These are phyloP conservation scores for Salvelinus namaycush DNA, from an alignment of 2,113 vertebrate species.

Conservation along the genomic window DNA sequence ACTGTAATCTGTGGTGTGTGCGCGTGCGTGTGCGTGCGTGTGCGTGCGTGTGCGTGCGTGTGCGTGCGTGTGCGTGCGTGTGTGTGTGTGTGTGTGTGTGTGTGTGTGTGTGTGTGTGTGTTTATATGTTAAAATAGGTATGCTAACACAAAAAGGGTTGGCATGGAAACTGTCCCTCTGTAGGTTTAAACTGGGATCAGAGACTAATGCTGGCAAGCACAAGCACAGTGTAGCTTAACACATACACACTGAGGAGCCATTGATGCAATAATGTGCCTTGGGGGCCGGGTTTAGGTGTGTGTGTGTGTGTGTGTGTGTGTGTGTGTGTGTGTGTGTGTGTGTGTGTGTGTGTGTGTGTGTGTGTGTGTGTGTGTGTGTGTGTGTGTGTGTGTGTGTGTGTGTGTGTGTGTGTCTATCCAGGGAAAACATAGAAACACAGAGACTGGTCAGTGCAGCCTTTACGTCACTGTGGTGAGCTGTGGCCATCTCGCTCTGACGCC, in stretches of 20 bases:
- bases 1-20: not conserved
- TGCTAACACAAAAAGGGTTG: not conserved
- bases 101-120: not conserved
- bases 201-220: not conserved
- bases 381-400: conserved; percentile 6
- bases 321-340: no score
- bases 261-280: not conserved
- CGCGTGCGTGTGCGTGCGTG: not conserved
- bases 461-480: conserved; percentile 66
- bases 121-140: not conserved
- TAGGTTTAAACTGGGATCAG: not conserved
- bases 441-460: conserved; percentile 27
- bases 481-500: conserved; percentile 43
- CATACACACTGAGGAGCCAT: not conserved
- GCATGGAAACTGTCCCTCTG: not conserved
- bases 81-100: no score
- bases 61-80: no score
- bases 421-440: conserved; percentile 6
- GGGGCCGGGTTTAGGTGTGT: not conserved
- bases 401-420: not conserved
- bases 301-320: not conserved
- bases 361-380: conserved; percentile 1
- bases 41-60: no score
- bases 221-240: not conserved
- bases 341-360: not conserved